Evolutionary conservation across 2,113 vertebrate genomes (phyloP), one percentile per base, ranked within the genome.

Genomic region (Diadophis punctatus): DNA sequence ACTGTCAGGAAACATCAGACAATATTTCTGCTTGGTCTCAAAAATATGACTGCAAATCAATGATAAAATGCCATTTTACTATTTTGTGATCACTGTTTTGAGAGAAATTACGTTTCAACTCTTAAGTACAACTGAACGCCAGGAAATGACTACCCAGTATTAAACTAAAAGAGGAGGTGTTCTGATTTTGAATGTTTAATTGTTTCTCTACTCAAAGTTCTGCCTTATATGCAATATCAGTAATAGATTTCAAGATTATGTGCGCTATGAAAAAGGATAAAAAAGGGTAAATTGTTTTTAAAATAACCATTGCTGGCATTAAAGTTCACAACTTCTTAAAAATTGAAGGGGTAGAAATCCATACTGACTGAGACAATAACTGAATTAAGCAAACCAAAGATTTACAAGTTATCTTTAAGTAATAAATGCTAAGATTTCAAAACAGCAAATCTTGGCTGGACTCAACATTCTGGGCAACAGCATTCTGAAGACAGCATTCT

Each of bases 361-460:
- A 74, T n/a, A n/a, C n/a, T n/a, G 16, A 34, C 14, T 18, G 14
- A 34, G 63, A 6, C 27, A 68, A n/a, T 68, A 16, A n/a, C 4
- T n/a, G 30, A 3, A 68, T 68, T n/a, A 68, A n/a, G 63, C 12
- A 12, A 68, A 63, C 27, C 11, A 11, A 63, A 63, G 11, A n/a
- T 63, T 63, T n/a, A 63, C 60, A 30, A 60, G 58, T 60, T 30
- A 30, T 12, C 10, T 30, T 60, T 27, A 60, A 92, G 93, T 48
- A 52, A 87, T 89, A 94, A 56, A 92, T 94, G 93, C 85, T 80
- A 63, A 34, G 86, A 96, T 96, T 95, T 96, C 95, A 96, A 92
- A 94, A 51, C 85, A 92, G 94, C 96, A 96, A 96, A 97, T 96
- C 96, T 84, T 94, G 95, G 93, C 86, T 93, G 93, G 89, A 93